Base-by-base conservation (phyloP, 2,888 invertebrate genomes). In the Acleris emargana region DNA sequence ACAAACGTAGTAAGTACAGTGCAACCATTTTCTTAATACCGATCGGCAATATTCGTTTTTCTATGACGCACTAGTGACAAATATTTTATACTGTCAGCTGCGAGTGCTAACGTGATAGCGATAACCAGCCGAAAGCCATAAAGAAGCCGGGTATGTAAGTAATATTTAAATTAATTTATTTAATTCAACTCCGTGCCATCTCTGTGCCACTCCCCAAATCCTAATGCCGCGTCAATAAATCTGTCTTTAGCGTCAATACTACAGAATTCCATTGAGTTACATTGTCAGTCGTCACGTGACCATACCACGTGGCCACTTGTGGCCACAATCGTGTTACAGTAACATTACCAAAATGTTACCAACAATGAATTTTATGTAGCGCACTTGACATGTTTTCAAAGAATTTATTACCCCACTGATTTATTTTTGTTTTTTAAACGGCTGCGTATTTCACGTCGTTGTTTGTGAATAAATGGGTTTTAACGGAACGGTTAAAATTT, bases 141-240 rank as follows among this genome's bases (percentile, higher is more conserved):
- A n/a, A n/a, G n/a, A n/a, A n/a, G n/a, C n/a, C n/a, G n/a, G n/a
- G n/a, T n/a, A n/a, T 0, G 3, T 16, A 42, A 3, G 1, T 6
- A 1, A 42, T 5, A 42, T 42, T 16, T 16, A 1, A 42, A 7
- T 47, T 17, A 16, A 49, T 13, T 7, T 45, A 45, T 6, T 45
- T 2, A 2, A 45, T 18, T 3, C 45, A 28, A 20, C 72, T 76
- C 72, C 58, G 73, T 32, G 6, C 58, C 22, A 62, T 55, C 62
- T 59, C 1, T 20, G 67, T 69, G 69, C 32, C 68, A 5, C 38
- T 61, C 55, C 55, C 70, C 73, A 73, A 72, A 72, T 72, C 74
- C 71, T 73, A 77, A 78, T 74, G 73, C 69, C 67, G 67, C 71
- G 68, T 68, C 72, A 72, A 75, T 75, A 75, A 74, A 75, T 75